phyloP scores from a whole-genome alignment of 2,888 invertebrate species.

The Nomada ferruginata region DNA sequence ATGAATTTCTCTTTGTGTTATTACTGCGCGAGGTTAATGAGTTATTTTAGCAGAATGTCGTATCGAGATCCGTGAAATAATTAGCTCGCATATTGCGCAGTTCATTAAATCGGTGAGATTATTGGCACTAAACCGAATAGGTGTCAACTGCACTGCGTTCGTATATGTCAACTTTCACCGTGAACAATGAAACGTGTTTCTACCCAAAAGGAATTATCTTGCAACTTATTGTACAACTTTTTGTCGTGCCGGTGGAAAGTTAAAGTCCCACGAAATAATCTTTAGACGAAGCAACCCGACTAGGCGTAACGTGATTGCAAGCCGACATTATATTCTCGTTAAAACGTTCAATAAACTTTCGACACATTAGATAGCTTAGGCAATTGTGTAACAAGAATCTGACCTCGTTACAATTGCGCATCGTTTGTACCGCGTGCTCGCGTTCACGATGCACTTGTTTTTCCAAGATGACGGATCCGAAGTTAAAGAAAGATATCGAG shows the following conservation, averaged over 20 bases:
- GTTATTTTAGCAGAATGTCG: constrained; percentile 8
- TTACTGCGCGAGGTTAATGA: not conserved
- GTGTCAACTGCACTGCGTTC: not conserved
- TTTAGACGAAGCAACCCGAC: not conserved
- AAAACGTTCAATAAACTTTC: not conserved
- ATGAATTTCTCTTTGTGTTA: too few relatives aligned
- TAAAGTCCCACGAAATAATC: not conserved
- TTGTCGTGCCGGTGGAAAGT: not conserved
- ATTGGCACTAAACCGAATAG: constrained; percentile 38
- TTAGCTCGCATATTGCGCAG: constrained; percentile 7
- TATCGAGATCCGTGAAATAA: constrained; percentile 38
- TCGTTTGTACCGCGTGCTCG: constrained; percentile 1
- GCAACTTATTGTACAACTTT: constrained; percentile 16
- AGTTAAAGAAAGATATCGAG: too few relatives aligned
- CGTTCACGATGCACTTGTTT: not conserved
- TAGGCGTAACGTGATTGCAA: constrained; percentile 1
- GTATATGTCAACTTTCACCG: constrained; percentile 43
- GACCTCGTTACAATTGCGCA: not conserved
- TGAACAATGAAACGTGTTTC: constrained; percentile 25
- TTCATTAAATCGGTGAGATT: constrained; percentile 34
- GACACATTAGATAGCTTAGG: not conserved
- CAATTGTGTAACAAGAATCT: not conserved
- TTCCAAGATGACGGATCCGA: too few relatives aligned
- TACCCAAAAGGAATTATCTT: constrained; percentile 5
- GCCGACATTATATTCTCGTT: not conserved